Base-by-base conservation (phyloP, 2,113 vertebrate genomes). In the Poeciliopsis prolifica region DNA sequence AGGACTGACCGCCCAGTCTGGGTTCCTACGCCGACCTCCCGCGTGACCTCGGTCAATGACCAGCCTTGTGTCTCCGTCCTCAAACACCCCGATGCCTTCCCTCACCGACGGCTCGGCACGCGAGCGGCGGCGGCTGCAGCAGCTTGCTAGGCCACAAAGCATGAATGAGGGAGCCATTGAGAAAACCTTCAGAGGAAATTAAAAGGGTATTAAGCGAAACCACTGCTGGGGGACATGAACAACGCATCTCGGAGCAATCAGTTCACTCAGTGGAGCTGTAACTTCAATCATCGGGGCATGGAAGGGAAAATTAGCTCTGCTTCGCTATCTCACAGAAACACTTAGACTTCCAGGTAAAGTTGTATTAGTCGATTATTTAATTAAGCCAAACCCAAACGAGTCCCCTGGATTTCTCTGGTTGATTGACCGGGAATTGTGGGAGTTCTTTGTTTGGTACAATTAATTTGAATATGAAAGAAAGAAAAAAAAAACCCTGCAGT, bases 181-280 rank as follows among this genome's bases (percentile, higher is more conserved):
- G 74, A 42, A 75, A 69, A 48, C 60, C 31, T 72, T 19, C 44
- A 33, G 33, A 75, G 65, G 65, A 81, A 81, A 84, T 87, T 73
- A 80, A 83, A 77, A 29, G 31, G 63, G 37, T 58, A 71, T 77
- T 82, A 79, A 79, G 64, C 74, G 63, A n/a, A 79, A 79, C 64
- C 74, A 68, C 48, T 42, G 30, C 75, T 76, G 5, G 48, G 42
- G 66, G 24, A 67, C 48, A 61, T 69, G 75, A 66, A 70, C 73
- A 30, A 61, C 51, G 48, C 79, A 61, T 68, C 65, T 19, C 48
- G 60, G 74, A 42, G 68, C 30, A 61, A 58, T 68, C n/a, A 71
- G 77, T 15, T 71, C 60, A 44, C 77, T 67, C 77, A 66, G 61
- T n/a, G 22, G 65, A 70, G 65, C 72, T 67, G 61, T 81, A 73